Percentiles rank a stretch among this genome's conserved stretches.
Evolutionary conservation across 2,888 invertebrate species (phyloP).

Genomic region (Alcis repandata): DNA sequence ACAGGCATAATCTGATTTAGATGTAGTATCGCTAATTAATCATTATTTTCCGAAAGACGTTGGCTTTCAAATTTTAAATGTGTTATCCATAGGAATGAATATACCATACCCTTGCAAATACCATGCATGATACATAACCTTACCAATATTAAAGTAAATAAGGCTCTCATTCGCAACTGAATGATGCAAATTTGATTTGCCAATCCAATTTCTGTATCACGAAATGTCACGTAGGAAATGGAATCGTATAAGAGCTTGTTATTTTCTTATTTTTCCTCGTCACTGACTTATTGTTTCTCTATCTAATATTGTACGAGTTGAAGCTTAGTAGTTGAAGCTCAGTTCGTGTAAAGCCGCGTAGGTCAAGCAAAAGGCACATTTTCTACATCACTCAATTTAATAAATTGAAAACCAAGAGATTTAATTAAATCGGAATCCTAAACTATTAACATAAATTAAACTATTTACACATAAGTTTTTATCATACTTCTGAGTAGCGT

Average conservation of each 20-base stretch:
- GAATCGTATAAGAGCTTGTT: slow-evolving; percentile 20
- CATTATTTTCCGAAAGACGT: too few species aligned
- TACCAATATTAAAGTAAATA: slow-evolving; percentile 7
- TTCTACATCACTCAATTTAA: too few species aligned
- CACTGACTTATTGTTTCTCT: background rate
- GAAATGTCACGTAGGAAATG: slow-evolving; percentile 64
- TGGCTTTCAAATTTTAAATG: too few species aligned
- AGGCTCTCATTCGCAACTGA: background rate
- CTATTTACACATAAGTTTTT: too few species aligned
- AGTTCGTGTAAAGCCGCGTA: too few species aligned
- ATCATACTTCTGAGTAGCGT: too few species aligned
- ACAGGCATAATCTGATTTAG: too few species aligned
- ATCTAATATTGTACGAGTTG: background rate
- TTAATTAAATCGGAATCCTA: too few species aligned
- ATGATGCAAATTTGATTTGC: slow-evolving; percentile 35
- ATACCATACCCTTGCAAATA: background rate
- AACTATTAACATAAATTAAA: too few species aligned
- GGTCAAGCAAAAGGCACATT: too few species aligned
- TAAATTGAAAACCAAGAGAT: too few species aligned
- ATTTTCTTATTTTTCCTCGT: slow-evolving; percentile 14
- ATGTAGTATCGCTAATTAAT: too few species aligned
- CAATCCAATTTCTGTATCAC: slow-evolving; percentile 66
- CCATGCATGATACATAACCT: background rate
- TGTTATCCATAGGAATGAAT: background rate
- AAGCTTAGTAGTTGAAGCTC: background rate